phyloP scores from a whole-genome alignment of 2,888 invertebrate species.

The Adineta ricciae region DNA sequence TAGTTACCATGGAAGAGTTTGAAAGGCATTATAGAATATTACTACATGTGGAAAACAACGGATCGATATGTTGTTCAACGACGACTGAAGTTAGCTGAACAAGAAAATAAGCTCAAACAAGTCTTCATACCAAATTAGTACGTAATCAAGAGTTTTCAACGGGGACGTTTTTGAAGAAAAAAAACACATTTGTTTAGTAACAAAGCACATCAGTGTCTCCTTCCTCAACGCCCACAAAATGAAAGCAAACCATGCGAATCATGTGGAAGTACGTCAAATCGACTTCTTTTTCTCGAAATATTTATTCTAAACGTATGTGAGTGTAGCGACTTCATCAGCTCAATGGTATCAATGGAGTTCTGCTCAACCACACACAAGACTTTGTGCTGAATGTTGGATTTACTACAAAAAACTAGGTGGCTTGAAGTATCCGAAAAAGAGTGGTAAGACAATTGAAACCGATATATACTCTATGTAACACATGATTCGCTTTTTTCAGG shows the following conservation, averaged over 20 bases:
- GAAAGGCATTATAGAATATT: conserved; percentile 97
- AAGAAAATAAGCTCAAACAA: conserved; percentile 87
- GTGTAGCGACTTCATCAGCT: background rate
- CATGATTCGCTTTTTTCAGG: background rate
- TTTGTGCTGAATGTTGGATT: conserved; percentile 31
- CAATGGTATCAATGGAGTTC: conserved; percentile 19
- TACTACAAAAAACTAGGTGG: conserved; percentile 31
- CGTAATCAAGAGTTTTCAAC: background rate
- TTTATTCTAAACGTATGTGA: background rate
- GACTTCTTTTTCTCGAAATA: background rate
- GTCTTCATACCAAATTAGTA: conserved; percentile 75
- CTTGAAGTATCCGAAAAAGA: conserved; percentile 29
- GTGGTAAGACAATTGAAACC: background rate
- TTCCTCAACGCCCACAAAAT: conserved; percentile 9
- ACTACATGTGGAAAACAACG: conserved; percentile 99
- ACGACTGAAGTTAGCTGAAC: conserved; percentile 90
- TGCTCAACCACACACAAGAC: conserved; percentile 19
- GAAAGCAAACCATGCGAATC: conserved; percentile 16
- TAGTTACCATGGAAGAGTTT: conserved; percentile 93
- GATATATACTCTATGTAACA: no score
- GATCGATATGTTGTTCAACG: conserved; percentile 96
- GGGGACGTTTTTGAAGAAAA: no score
- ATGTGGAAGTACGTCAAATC: background rate
- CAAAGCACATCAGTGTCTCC: conserved; percentile 5
- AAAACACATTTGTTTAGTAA: background rate